A percentile compares a stretch with the other conserved stretches of the same genome.
Conservation (phyloP, 2,113 vertebrate genomes). For the Elephantulus edwardii region DNA sequence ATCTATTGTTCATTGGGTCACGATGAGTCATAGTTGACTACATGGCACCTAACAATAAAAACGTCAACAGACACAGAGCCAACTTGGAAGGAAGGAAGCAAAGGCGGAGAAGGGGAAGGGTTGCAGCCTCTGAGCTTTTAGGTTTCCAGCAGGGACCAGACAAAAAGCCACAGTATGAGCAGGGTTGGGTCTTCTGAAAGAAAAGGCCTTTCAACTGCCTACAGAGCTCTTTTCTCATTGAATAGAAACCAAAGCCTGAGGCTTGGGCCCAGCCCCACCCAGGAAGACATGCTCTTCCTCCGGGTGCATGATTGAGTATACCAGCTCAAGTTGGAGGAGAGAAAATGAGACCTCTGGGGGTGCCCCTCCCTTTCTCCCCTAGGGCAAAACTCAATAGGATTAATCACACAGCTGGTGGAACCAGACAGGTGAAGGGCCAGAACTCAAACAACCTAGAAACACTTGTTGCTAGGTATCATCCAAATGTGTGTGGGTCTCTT, state of each 20-base stretch:
- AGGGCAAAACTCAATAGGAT: constrained; percentile 47
- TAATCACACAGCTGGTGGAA: constrained; percentile 51
- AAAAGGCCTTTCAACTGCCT: background rate
- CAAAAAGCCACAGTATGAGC: background rate
- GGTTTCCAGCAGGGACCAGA: background rate
- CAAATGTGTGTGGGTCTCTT: background rate
- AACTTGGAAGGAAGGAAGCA: background rate
- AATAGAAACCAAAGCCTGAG: constrained; percentile 33
- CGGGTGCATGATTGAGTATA: constrained; percentile 29
- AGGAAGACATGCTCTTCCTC: background rate
- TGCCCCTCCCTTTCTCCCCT: background rate
- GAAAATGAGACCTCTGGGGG: constrained; percentile 40
- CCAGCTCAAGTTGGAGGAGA: constrained; percentile 25
- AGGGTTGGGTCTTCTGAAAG: background rate
- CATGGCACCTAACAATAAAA: too few relatives aligned
- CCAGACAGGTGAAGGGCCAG: constrained; percentile 3
- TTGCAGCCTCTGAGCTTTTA: too few relatives aligned
- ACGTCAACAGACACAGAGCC: background rate
- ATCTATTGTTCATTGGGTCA: too few relatives aligned
- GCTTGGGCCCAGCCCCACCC: background rate
- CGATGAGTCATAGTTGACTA: too few relatives aligned
- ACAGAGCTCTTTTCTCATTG: background rate
- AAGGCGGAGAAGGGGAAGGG: background rate
- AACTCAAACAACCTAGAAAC: background rate
- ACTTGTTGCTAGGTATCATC: background rate